Evolutionary conservation across 2,888 invertebrate species (phyloP).

Genomic region (Parnassius mnemosyne): DNA sequence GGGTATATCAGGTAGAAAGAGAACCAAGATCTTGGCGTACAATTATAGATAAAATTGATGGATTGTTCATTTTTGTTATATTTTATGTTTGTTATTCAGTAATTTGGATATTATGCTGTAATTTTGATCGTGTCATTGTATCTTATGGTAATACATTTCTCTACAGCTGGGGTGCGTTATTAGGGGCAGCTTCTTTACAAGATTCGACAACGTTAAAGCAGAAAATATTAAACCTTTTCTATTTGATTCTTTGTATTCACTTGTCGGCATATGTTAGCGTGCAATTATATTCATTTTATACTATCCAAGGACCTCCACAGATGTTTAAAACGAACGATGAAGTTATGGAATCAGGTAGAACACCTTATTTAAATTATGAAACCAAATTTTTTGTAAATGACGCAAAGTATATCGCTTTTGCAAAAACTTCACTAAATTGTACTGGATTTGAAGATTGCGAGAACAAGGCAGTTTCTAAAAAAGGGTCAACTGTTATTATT

Average conservation of each 20-base stretch:
- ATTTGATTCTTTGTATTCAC: conserved; percentile 53
- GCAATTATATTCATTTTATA: conserved; percentile 59
- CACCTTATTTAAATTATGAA: conserved; percentile 39
- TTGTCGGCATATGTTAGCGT: conserved; percentile 53
- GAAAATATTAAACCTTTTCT: conserved; percentile 52
- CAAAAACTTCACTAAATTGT: conserved; percentile 48
- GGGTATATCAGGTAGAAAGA: conserved; percentile 56
- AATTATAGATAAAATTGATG: conserved; percentile 45
- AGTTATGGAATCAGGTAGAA: conserved; percentile 48
- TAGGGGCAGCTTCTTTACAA: conserved; percentile 50
- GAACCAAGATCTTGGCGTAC: conserved; percentile 50
- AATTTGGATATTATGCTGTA: conserved; percentile 46
- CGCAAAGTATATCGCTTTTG: conserved; percentile 44
- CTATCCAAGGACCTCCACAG: conserved; percentile 53
- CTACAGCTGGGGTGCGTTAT: conserved; percentile 54
- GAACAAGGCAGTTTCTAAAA: conserved; percentile 37
- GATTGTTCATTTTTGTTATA: conserved; percentile 54
- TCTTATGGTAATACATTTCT: conserved; percentile 45
- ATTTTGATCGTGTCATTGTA: conserved; percentile 42
- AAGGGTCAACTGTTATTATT: conserved; percentile 50
- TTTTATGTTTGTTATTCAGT: conserved; percentile 52
- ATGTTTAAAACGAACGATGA: conserved; percentile 49
- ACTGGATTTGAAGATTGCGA: conserved; percentile 45
- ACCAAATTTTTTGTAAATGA: conserved; percentile 52
- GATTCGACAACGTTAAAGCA: conserved; percentile 52